These are phyloP conservation scores for Neoitamus cyanurus DNA, from an alignment of 2,888 invertebrate species.

Conservation along the genomic window DNA sequence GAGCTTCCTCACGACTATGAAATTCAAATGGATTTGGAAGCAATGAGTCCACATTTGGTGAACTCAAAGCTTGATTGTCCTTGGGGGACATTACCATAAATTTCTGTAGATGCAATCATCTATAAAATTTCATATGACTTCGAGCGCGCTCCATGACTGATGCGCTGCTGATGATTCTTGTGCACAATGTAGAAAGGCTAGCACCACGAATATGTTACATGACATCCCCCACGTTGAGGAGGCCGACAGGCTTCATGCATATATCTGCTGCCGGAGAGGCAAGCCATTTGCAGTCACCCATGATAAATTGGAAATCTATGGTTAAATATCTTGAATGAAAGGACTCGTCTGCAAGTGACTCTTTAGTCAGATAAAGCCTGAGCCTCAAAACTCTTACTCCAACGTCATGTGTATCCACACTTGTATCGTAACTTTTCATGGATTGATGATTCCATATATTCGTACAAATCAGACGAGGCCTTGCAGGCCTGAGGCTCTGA, in stretches of 20 bases:
- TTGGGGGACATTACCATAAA: not conserved
- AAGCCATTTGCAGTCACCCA: not conserved
- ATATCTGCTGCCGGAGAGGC: not conserved
- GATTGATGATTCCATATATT: not conserved
- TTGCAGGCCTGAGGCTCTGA: not conserved
- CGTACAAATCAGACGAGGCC: not conserved
- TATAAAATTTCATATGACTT: not conserved
- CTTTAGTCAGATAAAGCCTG: not conserved
- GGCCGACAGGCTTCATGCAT: not conserved
- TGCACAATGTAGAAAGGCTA: not conserved
- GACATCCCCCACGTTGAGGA: not conserved
- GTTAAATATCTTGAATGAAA: not conserved
- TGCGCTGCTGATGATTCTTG: not conserved
- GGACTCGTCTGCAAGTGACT: not conserved
- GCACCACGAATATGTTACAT: not conserved
- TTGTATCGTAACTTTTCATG: not conserved
- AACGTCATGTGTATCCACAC: not conserved
- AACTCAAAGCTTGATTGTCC: not conserved
- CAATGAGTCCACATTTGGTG: not conserved
- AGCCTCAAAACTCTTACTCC: not conserved
- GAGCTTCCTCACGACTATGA: not conserved
- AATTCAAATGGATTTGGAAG: not conserved
- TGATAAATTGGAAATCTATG: constrained; percentile 1
- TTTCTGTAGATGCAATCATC: not conserved
- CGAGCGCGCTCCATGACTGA: not conserved